Conservation (phyloP, 2,888 invertebrate species). For the Idaea dimidiata region DNA sequence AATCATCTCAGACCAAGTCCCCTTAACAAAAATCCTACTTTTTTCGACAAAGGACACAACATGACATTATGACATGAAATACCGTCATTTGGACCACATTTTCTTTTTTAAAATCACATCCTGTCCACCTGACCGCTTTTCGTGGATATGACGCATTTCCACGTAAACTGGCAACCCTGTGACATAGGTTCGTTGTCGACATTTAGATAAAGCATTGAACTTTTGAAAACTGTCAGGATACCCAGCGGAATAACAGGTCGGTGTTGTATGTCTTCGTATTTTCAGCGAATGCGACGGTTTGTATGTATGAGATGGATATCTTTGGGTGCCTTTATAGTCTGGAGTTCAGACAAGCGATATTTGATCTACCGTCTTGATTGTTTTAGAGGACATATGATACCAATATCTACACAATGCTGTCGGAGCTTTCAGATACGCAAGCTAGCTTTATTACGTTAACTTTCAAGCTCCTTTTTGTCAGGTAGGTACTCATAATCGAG, state of each 20-base stretch:
- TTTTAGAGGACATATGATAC: too few species aligned
- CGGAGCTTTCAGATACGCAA: too few species aligned
- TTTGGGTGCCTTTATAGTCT: not conserved
- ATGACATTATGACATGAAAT: constrained; percentile 21
- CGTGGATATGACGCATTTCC: constrained; percentile 8
- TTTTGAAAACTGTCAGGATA: constrained; percentile 9
- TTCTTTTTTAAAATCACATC: constrained; percentile 17
- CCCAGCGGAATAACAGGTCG: not conserved
- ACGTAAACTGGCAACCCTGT: constrained; percentile 14
- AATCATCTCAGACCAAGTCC: too few species aligned
- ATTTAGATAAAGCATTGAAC: constrained; percentile 9
- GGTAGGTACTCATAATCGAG: too few species aligned
- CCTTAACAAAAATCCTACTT: too few species aligned
- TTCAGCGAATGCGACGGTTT: not conserved
- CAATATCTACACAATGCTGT: too few species aligned
- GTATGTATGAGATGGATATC: not conserved
- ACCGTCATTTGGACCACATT: constrained; percentile 21
- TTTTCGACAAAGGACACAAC: constrained; percentile 16
- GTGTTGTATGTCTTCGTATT: not conserved
- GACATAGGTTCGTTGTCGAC: constrained; percentile 18
- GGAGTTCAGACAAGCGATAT: not conserved
- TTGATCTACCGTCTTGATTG: too few species aligned
- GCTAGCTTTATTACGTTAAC: too few species aligned
- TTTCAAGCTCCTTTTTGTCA: too few species aligned
- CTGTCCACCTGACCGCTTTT: constrained; percentile 9